Percentiles rank a stretch among this genome's conserved stretches.
These are phyloP conservation scores for Oegoconia quadripuncta DNA, from an alignment of 2,888 invertebrate species.

Conservation along the genomic window DNA sequence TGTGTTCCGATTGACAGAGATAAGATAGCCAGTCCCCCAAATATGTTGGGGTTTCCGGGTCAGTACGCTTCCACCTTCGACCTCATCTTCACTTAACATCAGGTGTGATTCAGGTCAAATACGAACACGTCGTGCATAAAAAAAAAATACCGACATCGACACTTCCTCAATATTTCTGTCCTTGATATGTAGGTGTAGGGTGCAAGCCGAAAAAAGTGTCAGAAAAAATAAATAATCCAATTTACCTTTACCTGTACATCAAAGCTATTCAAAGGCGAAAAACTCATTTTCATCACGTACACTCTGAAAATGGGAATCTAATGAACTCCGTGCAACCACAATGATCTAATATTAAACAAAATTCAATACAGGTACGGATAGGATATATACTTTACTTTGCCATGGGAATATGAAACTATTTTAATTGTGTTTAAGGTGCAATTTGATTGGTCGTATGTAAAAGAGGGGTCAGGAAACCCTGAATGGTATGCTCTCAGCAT, in stretches of 20 bases:
- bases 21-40: too few species aligned
- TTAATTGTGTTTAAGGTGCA: not conserved
- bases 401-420: constrained; percentile 1
- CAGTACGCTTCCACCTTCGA: too few species aligned
- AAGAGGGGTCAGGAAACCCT: constrained; percentile 10
- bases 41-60: too few species aligned
- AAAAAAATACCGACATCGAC: too few species aligned
- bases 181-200: not conserved
- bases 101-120: too few species aligned
- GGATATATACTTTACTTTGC: not conserved
- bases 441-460: constrained; percentile 1
- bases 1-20: too few species aligned
- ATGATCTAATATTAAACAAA: constrained; percentile 18
- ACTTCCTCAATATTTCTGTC: too few species aligned
- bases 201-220: not conserved
- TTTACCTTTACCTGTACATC: not conserved
- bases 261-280: constrained; percentile 4
- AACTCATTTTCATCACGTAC: constrained; percentile 9
- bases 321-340: constrained; percentile 17
- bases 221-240: not conserved
- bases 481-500: constrained; percentile 20
- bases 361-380: constrained; percentile 19
- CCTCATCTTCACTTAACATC: too few species aligned
- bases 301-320: constrained; percentile 17
- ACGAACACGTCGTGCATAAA: too few species aligned